Conservation (phyloP, 2,888 invertebrate genomes). For the Aspidiotus destructor region DNA sequence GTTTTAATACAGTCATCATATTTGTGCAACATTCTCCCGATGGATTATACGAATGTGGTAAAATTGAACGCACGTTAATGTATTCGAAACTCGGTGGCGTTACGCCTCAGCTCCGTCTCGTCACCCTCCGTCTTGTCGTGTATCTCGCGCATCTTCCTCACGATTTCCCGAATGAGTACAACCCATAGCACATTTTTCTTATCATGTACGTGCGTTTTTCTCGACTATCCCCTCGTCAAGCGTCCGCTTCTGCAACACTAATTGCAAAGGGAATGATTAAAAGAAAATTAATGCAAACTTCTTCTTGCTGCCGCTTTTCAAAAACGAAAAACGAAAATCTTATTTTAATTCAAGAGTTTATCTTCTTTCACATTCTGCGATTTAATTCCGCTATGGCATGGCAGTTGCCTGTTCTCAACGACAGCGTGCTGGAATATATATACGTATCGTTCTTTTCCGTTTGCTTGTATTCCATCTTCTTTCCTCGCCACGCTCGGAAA, state of each 20-base stretch:
- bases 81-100: conserved; percentile 19
- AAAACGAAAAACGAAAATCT: conserved; percentile 33
- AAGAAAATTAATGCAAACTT: conserved; percentile 36
- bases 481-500: conserved; percentile 15
- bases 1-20: too few species aligned
- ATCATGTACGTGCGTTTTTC: conserved; percentile 32
- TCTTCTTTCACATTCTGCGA: conserved; percentile 33
- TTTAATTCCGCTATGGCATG: conserved; percentile 32
- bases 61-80: conserved; percentile 18
- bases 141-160: conserved; percentile 22
- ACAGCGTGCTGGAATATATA: conserved; percentile 24
- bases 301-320: conserved; percentile 33
- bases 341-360: conserved; percentile 33
- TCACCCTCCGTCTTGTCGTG: conserved; percentile 14
- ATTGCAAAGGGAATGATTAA: conserved; percentile 36
- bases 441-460: conserved; percentile 15
- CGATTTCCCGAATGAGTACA: conserved; percentile 23
- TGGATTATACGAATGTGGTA: too few species aligned
- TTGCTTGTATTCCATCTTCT: conserved; percentile 23
- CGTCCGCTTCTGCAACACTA: conserved; percentile 36
- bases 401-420: conserved; percentile 32
- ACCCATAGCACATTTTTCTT: conserved; percentile 33
- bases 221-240: conserved; percentile 32
- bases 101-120: conserved; percentile 17
- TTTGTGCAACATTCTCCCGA: too few species aligned